phyloP scores from a whole-genome alignment of 2,888 invertebrate species.

The Tribolium freemani region DNA sequence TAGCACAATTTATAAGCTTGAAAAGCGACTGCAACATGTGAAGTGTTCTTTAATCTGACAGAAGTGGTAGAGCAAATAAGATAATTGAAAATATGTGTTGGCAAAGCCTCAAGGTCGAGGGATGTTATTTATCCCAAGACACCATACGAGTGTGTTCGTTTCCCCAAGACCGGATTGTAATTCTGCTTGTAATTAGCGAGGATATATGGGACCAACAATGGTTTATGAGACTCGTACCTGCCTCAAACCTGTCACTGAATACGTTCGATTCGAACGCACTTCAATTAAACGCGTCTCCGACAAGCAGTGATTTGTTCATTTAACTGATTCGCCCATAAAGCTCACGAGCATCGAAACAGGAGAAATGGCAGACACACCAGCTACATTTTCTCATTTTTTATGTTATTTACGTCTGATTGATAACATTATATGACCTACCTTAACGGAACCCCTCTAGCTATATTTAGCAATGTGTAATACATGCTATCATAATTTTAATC shows the following conservation, averaged over 20 bases:
- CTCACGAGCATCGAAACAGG: no score
- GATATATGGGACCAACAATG: conserved; percentile 56
- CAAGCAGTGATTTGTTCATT: no score
- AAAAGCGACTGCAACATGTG: conserved; percentile 62
- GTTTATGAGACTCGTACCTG: conserved; percentile 21
- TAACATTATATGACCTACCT: no score
- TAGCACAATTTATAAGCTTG: conserved; percentile 60
- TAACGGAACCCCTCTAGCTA: no score
- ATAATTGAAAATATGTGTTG: conserved; percentile 68
- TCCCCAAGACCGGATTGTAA: conserved; percentile 52
- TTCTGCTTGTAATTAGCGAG: conserved; percentile 63
- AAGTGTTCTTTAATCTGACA: conserved; percentile 67
- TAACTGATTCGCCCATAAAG: no score
- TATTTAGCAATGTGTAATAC: no score
- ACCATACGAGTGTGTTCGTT: conserved; percentile 32
- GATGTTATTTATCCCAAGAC: conserved; percentile 58
- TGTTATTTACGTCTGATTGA: no score
- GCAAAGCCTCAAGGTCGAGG: conserved; percentile 67
- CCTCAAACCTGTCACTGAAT: conserved; percentile 21
- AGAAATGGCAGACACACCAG: no score
- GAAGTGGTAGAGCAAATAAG: conserved; percentile 66
- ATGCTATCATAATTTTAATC: no score
- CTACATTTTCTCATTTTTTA: no score
- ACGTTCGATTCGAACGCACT: neutral
- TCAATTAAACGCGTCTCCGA: no score